A percentile compares a stretch with the other conserved stretches of the same genome.
Conservation (phyloP, 2,113 vertebrate species). For the Lagopus muta region DNA sequence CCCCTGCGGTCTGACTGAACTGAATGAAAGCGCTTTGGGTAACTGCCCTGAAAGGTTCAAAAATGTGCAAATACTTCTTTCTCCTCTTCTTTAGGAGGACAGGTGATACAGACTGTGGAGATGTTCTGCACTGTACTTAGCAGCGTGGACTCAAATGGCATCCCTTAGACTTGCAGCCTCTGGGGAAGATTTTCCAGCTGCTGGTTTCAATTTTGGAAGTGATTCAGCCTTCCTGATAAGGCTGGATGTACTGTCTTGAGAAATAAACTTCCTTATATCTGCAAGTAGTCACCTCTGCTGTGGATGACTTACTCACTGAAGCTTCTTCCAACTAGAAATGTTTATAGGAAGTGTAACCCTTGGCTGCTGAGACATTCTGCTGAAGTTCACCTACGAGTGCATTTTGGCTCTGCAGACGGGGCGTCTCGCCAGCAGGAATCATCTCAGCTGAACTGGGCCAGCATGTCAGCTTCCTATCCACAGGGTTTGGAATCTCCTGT, state of each 20-base stretch:
- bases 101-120: not conserved
- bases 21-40: not conserved
- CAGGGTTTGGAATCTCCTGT: constrained; percentile 11
- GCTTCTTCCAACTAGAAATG: not conserved
- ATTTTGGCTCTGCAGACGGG: constrained; percentile 55
- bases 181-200: not conserved
- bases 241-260: not conserved
- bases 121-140: not conserved
- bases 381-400: constrained; percentile 46
- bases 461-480: constrained; percentile 45
- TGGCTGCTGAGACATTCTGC: constrained; percentile 44
- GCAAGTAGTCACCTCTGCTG: not conserved
- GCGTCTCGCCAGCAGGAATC: constrained; percentile 58
- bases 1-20: not conserved
- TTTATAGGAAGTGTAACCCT: constrained; percentile 57
- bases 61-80: not conserved
- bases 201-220: not conserved
- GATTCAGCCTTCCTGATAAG: constrained; percentile 29
- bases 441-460: not conserved
- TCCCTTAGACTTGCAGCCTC: constrained; percentile 9
- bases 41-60: not conserved
- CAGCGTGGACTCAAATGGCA: not conserved
- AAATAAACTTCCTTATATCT: constrained; percentile 9
- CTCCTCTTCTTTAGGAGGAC: not conserved
- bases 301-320: not conserved